These are phyloP conservation scores for Heliornis fulica DNA, from an alignment of 2,113 vertebrate species.

Conservation along the genomic window DNA sequence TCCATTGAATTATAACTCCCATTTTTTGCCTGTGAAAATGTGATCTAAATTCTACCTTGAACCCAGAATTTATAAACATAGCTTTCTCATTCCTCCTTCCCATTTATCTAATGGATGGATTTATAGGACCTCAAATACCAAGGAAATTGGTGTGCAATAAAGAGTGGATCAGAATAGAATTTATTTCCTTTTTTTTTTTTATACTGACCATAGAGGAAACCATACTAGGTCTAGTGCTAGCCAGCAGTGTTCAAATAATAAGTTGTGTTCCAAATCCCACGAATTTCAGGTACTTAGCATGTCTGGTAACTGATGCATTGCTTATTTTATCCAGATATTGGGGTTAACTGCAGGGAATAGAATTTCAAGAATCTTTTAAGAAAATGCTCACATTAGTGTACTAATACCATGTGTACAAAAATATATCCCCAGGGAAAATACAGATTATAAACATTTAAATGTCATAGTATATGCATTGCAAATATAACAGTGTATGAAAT, in stretches of 20 bases:
- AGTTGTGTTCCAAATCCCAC: slow-evolving; percentile 20
- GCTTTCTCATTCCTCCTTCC: neutral
- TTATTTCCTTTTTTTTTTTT: neutral
- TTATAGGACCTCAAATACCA: neutral
- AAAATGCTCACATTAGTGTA: slow-evolving; percentile 8
- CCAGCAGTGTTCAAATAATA: slow-evolving; percentile 28
- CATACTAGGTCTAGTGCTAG: neutral
- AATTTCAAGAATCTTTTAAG: slow-evolving; percentile 3
- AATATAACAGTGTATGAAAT: neutral
- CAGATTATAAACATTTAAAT: neutral
- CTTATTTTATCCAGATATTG: slow-evolving; percentile 15
- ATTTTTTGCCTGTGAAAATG: neutral
- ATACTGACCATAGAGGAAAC: slow-evolving; percentile 10
- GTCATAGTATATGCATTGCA: neutral
- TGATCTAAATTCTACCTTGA: neutral
- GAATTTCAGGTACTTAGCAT: neutral
- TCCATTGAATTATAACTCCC: neutral
- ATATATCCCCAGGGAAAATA: slow-evolving; percentile 40
- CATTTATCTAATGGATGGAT: neutral
- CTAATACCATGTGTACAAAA: slow-evolving; percentile 46
- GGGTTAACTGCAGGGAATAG: slow-evolving; percentile 9
- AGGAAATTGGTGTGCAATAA: neutral
- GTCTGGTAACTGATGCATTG: neutral
- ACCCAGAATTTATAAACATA: neutral
- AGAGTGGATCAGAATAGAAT: neutral